Evolutionary conservation across 2,888 invertebrate genomes (phyloP).

Genomic region (Dolomedes plantarius): DNA sequence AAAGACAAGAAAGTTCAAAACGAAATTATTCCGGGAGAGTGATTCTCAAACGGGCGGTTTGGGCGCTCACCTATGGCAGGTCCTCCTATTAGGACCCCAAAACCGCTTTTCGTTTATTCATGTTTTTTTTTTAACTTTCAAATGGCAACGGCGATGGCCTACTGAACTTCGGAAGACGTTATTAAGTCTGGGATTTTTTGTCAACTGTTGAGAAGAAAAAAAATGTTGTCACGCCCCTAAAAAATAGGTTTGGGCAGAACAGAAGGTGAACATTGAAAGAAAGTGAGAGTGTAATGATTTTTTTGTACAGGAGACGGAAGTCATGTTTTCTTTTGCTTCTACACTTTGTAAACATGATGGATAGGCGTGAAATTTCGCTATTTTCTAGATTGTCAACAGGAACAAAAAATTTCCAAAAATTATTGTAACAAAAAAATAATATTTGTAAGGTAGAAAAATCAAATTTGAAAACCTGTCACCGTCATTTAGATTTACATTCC

Average conservation of each 20-base stretch:
- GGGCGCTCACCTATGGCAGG: conserved; percentile 46
- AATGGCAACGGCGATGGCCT: conserved; percentile 28
- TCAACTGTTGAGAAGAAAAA: background rate
- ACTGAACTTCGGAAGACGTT: conserved; percentile 49
- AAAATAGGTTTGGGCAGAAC: background rate
- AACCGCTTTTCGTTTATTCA: conserved; percentile 35
- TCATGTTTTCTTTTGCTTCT: too few relatives aligned
- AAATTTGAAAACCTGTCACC: too few relatives aligned
- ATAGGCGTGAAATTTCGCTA: too few relatives aligned
- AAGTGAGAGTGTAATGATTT: background rate
- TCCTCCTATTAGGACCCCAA: background rate
- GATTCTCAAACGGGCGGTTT: conserved; percentile 33
- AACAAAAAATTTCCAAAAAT: too few relatives aligned
- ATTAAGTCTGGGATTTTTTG: conserved; percentile 7
- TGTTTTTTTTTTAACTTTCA: conserved; percentile 15
- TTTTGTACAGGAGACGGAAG: too few relatives aligned
- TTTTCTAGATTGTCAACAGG: too few relatives aligned
- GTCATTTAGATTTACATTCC: too few relatives aligned
- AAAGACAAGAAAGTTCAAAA: conserved; percentile 28
- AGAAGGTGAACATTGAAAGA: background rate
- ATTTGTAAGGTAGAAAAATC: too few relatives aligned
- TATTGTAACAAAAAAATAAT: too few relatives aligned
- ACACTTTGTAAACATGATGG: too few relatives aligned
- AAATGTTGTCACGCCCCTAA: background rate
- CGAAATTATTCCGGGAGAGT: conserved; percentile 55